Conservation (phyloP, 2,113 vertebrate species). For the Phylloscopus trochiloides region DNA sequence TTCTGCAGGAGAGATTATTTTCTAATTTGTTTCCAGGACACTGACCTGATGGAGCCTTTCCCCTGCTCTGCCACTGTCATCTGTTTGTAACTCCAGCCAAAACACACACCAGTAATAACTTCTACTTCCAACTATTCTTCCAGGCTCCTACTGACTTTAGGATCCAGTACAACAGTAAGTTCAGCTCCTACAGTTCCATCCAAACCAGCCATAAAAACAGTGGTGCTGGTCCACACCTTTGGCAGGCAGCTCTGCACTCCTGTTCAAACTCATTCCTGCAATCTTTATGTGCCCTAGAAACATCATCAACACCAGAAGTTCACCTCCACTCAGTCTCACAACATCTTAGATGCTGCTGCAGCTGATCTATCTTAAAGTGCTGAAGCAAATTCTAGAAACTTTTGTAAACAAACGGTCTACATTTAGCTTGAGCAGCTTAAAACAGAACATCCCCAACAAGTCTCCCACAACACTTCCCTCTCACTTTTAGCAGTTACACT, state of each 20-base stretch:
- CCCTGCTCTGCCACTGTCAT: background rate
- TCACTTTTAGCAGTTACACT: background rate
- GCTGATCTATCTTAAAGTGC: background rate
- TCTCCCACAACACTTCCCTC: background rate
- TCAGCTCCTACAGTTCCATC: background rate
- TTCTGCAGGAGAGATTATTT: background rate
- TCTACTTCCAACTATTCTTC: background rate
- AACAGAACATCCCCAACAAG: background rate
- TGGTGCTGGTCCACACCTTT: background rate
- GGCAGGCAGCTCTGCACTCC: background rate
- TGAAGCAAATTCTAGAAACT: background rate
- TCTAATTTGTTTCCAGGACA: background rate
- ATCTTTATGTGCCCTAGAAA: fast-evolving
- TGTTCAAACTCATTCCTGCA: background rate
- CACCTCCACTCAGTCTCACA: background rate
- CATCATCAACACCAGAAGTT: background rate
- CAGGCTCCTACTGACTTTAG: background rate
- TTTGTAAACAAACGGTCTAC: background rate
- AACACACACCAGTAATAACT: background rate
- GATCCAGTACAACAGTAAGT: background rate
- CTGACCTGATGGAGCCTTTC: background rate
- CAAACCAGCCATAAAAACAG: background rate
- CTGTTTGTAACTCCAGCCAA: background rate
- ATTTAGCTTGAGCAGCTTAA: background rate
- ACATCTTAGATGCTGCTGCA: background rate